These are phyloP conservation scores for Oxyruncus cristatus DNA, from an alignment of 2,113 vertebrate species.

Conservation along the genomic window DNA sequence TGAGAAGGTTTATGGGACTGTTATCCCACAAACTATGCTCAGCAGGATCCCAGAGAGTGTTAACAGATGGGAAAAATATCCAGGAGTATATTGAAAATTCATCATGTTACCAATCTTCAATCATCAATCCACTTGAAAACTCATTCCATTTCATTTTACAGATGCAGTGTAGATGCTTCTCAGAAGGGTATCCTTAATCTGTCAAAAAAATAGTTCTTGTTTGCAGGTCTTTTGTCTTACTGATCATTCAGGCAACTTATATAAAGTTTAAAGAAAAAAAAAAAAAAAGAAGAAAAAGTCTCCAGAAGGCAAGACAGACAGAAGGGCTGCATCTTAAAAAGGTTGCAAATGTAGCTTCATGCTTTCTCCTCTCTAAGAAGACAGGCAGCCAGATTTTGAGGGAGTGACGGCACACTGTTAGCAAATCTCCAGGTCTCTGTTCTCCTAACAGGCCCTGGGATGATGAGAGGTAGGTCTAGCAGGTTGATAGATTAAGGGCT, in stretches of 20 bases:
- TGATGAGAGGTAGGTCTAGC: not conserved
- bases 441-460: not conserved
- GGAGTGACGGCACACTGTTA: not conserved
- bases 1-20: not conserved
- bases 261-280: not conserved
- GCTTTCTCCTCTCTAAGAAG: not conserved
- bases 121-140: not conserved
- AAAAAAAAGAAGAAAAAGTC: not conserved
- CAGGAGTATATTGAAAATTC: not conserved
- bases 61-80: not conserved
- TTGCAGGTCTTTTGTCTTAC: not conserved
- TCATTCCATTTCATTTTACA: not conserved
- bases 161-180: not conserved
- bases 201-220: not conserved
- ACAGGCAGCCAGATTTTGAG: not conserved
- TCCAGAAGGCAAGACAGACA: not conserved
- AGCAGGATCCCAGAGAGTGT: not conserved
- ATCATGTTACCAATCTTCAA: not conserved
- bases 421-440: not conserved
- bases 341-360: not conserved
- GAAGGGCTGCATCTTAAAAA: not conserved
- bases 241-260: not conserved
- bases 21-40: not conserved
- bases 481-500: not conserved
- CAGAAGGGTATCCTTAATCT: not conserved